Evolutionary conservation across 1,140 invertebrate genomes (phyloP), one percentile per base, ranked within the genome.

Genomic region (Pogonognathellus flavescens): DNA sequence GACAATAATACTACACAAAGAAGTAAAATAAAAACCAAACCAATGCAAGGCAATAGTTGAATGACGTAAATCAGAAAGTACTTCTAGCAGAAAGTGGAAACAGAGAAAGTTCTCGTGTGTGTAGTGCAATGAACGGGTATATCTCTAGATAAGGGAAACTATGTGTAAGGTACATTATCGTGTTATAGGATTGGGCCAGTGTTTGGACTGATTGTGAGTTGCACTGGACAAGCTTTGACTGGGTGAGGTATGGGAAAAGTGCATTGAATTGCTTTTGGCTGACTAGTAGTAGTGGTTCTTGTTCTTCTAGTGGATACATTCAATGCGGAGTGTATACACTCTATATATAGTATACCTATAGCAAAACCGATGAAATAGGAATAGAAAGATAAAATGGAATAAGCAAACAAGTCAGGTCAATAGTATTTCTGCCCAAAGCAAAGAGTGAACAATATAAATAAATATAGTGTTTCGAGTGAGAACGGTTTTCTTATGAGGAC

Each of bases 21-120:
- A 50, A 76, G 41, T 76, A 76, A 76, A 76, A 76, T 76, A 76
- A 76, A 76, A 76, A 31, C 14, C 14, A 70, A 76, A 14, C 31
- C 31, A 76, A 76, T 50, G 70, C 70, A 76, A 76, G 13, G 70
- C 70, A 50, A 76, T 76, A 50, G 62, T 11, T 14, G 62, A 66
- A 66, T 66, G 62, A 66, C 62, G 62, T 66, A 66, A 66, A 66
- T 66, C 62, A 66, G 22, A 66, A 66, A 66, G 62, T 66, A 66
- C 62, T 66, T 66, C 62, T 66, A 25, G 22, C 20, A 66, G 62
- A 66, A 66, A 66, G 62, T 66, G 14, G 62, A 66, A 66, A 25
- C 62, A 25, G 22, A 25, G 20, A 66, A 66, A 66, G 20, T 66
- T 66, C 62, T 13, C 22, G 13, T 66, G 62, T 66, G 22, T 13